Conservation (phyloP, 2,797 vertebrate genomes). For the Oreortyx pictus region DNA sequence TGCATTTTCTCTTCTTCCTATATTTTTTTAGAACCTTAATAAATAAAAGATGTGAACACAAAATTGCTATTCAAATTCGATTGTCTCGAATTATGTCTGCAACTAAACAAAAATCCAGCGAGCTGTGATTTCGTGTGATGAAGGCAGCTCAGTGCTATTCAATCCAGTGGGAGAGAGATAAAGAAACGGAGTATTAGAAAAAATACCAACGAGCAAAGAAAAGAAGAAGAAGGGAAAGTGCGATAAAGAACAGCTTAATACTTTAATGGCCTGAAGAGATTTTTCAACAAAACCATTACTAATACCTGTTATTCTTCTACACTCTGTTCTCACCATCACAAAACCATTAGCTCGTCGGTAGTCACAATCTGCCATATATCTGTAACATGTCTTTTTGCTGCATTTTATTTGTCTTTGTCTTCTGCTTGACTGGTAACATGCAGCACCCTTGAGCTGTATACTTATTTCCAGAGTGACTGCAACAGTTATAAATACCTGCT, state of each 20-base stretch:
- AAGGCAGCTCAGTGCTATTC: slow-evolving; percentile 72
- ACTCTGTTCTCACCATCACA: slow-evolving; percentile 39
- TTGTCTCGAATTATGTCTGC: slow-evolving; percentile 76
- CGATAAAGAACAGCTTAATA: slow-evolving; percentile 70
- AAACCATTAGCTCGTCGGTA: slow-evolving; percentile 46
- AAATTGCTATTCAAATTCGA: slow-evolving; percentile 78
- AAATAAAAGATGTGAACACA: slow-evolving; percentile 79
- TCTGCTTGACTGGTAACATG: slow-evolving; percentile 69
- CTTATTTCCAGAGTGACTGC: slow-evolving; percentile 69
- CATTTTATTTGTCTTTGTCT: slow-evolving; percentile 73
- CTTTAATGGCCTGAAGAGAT: slow-evolving; percentile 59
- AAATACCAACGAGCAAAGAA: not conserved
- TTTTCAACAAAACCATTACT: slow-evolving; percentile 52
- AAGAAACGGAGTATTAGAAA: slow-evolving; percentile 54
- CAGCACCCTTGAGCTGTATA: slow-evolving; percentile 59
- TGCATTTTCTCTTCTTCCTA: slow-evolving; percentile 49
- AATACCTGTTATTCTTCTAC: slow-evolving; percentile 39
- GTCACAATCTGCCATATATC: slow-evolving; percentile 35
- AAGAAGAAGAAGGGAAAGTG: slow-evolving; percentile 41
- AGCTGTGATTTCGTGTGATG: slow-evolving; percentile 69
- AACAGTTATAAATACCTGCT: slow-evolving; percentile 72
- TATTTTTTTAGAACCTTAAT: slow-evolving; percentile 74
- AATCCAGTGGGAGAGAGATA: slow-evolving; percentile 61
- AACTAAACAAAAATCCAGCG: slow-evolving; percentile 74
- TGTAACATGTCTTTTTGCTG: slow-evolving; percentile 44